Conservation (phyloP, 2,888 invertebrate genomes). For the Drymonia ruficornis region DNA sequence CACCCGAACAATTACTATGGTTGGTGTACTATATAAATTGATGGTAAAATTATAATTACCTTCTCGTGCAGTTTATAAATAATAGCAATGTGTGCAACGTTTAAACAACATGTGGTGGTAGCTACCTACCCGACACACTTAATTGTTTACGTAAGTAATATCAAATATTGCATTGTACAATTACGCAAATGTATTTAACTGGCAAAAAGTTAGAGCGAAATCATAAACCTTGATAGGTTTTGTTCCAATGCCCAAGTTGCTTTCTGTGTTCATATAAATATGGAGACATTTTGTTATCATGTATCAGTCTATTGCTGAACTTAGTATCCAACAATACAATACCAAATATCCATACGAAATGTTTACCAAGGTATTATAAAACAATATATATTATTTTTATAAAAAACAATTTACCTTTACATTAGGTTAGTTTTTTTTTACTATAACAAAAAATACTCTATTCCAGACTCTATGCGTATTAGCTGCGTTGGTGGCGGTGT, state of each 20-base stretch:
- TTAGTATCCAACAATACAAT: conserved; percentile 12
- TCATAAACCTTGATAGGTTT: conserved; percentile 25
- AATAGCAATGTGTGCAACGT: too few species aligned
- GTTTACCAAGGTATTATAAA: conserved; percentile 7
- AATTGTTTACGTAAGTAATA: conserved; percentile 15
- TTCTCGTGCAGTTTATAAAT: background rate
- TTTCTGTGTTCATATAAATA: conserved; percentile 28
- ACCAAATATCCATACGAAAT: conserved; percentile 8
- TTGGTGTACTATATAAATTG: too few species aligned
- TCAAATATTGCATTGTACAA: conserved; percentile 17
- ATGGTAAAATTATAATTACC: background rate
- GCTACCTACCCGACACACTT: conserved; percentile 5
- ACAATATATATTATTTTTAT: background rate
- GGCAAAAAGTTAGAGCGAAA: conserved; percentile 24
- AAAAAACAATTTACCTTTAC: too few species aligned
- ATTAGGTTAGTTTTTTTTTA: too few species aligned
- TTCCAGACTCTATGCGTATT: conserved; percentile 43
- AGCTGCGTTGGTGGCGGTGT: conserved; percentile 32
- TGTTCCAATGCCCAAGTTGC: conserved; percentile 3
- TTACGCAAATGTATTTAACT: conserved; percentile 23
- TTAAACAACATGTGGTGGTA: conserved; percentile 3
- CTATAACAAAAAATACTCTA: background rate
- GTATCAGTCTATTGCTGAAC: conserved; percentile 27
- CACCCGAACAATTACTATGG: background rate
- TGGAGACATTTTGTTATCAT: conserved; percentile 14